Percentiles rank a stretch among this genome's conserved stretches.
Conservation (phyloP, 2,888 invertebrate species). For the Drosophila histrio region DNA sequence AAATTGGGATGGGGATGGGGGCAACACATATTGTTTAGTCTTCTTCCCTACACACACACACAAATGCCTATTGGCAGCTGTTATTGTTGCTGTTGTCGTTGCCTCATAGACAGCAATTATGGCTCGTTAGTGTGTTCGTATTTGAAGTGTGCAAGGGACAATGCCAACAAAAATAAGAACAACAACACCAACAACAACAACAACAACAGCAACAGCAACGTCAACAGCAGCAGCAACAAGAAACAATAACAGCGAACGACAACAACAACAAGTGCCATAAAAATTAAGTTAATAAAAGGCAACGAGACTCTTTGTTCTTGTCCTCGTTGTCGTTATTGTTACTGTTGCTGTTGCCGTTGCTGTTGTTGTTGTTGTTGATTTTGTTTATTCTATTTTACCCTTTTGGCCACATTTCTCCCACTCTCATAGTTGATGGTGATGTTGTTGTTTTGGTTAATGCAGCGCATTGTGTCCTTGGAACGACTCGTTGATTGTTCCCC, state of each 20-base stretch:
- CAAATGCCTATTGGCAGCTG: slow-evolving; percentile 42
- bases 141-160: slow-evolving; percentile 76
- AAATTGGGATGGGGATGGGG: slow-evolving; percentile 40
- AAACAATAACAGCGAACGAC: slow-evolving; percentile 20
- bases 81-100: slow-evolving; percentile 47
- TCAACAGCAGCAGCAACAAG: slow-evolving; percentile 30
- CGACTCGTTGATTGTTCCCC: slow-evolving; percentile 66
- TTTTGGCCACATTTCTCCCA: slow-evolving; percentile 28
- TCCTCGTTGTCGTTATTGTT: slow-evolving; percentile 23
- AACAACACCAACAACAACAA: slow-evolving; percentile 19
- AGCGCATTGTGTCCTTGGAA: slow-evolving; percentile 73
- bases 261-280: slow-evolving; percentile 74
- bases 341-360: slow-evolving; percentile 27
- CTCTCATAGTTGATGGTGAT: slow-evolving; percentile 22
- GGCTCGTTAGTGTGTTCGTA: slow-evolving; percentile 79
- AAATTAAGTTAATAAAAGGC: slow-evolving; percentile 81
- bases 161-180: slow-evolving; percentile 51
- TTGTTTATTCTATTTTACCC: slow-evolving; percentile 68
- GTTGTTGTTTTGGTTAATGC: slow-evolving; percentile 56
- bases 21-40: slow-evolving; percentile 42
- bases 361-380: slow-evolving; percentile 39
- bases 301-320: slow-evolving; percentile 73
- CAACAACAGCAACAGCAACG: slow-evolving; percentile 31
- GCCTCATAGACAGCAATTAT: slow-evolving; percentile 77
- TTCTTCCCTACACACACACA: slow-evolving; percentile 5